phyloP scores from a whole-genome alignment of 2,888 invertebrate genomes.

The Kuschelorhynchus macadamiae region DNA sequence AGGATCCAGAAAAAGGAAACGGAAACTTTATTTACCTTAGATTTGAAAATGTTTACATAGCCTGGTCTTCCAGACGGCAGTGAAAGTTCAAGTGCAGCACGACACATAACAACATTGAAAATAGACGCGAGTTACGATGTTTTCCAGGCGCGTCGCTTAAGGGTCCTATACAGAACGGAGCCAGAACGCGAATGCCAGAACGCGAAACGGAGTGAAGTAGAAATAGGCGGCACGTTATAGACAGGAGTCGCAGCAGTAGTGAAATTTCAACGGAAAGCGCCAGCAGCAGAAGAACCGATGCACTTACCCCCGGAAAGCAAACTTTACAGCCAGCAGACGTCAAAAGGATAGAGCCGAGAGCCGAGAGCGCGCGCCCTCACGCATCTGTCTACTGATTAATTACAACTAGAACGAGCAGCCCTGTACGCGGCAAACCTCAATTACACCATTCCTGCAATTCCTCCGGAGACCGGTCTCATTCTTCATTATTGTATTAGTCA shows the following conservation, averaged over 20 bases:
- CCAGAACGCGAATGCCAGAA: slow-evolving; percentile 43
- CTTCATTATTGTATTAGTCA: slow-evolving; percentile 46
- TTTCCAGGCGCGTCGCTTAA: slow-evolving; percentile 35
- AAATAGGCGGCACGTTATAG: slow-evolving; percentile 25
- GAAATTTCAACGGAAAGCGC: slow-evolving; percentile 34
- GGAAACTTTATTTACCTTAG: slow-evolving; percentile 37
- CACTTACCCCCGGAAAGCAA: slow-evolving; percentile 53
- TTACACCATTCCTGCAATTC: slow-evolving; percentile 63
- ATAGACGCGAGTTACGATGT: slow-evolving; percentile 37
- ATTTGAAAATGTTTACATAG: slow-evolving; percentile 37
- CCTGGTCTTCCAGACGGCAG: slow-evolving; percentile 29
- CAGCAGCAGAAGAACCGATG: slow-evolving; percentile 47
- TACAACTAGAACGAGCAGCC: slow-evolving; percentile 57
- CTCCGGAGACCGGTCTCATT: slow-evolving; percentile 57
- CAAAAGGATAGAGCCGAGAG: slow-evolving; percentile 48
- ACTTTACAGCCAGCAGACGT: slow-evolving; percentile 53
- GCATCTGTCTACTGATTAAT: slow-evolving; percentile 61
- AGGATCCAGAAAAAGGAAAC: slow-evolving; percentile 7
- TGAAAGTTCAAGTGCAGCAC: slow-evolving; percentile 45
- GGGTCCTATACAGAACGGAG: slow-evolving; percentile 26
- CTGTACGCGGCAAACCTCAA: slow-evolving; percentile 60
- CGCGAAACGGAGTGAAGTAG: slow-evolving; percentile 22
- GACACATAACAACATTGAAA: slow-evolving; percentile 44
- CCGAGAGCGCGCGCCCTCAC: slow-evolving; percentile 56
- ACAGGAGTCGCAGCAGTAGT: slow-evolving; percentile 32